Base-by-base conservation (phyloP, 2,113 vertebrate species). In the Gopherus evgoodei region DNA sequence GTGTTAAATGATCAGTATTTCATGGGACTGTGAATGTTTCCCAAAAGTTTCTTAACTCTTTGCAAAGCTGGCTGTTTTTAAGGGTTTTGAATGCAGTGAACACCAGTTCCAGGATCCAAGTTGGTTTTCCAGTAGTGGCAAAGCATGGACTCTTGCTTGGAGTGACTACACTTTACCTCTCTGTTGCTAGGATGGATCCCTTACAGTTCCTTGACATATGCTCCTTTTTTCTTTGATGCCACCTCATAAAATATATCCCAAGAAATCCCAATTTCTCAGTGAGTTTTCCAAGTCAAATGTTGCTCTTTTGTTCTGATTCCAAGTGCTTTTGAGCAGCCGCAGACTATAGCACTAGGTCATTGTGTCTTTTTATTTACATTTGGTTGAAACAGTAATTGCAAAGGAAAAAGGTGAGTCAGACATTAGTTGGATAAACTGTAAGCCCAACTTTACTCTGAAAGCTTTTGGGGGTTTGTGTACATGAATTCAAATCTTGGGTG, bases 401-500 rank as follows among this genome's bases (percentile, higher is more conserved):
- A 90, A 96, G 42, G 75, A 50, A 92, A 42, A 54, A 90, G 81
- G 87, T 35, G 90, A 91, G 76, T 35, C 57, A 93, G 69, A 81
- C 11, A n/a, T n/a, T 21, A 56, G 13, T 90, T 84, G 59, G 50
- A 8, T 62, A 90, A 94, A 87, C 54, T 90, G 84, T 89, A 88
- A 95, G 93, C 88, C 42, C 59, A 88, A 84, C 16, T 92, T 91
- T 88, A 93, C 93, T 86, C 62, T 82, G 49, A 25, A 81, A 91
- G 78, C 25, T 56, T 87, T n/a, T 38, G 24, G 65, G 83, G 44
- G 84, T 89, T 95, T 27, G 49, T 88, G n/a, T 38, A 86, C 31
- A 25, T 83, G 57, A 93, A 79, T 82, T 89, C 91, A 81, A 89
- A 91, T 96, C 78, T 93, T 88, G 62, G 76, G 52, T 69, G 53